Base-by-base conservation (phyloP, 2,797 vertebrate genomes). In the Picus viridis region DNA sequence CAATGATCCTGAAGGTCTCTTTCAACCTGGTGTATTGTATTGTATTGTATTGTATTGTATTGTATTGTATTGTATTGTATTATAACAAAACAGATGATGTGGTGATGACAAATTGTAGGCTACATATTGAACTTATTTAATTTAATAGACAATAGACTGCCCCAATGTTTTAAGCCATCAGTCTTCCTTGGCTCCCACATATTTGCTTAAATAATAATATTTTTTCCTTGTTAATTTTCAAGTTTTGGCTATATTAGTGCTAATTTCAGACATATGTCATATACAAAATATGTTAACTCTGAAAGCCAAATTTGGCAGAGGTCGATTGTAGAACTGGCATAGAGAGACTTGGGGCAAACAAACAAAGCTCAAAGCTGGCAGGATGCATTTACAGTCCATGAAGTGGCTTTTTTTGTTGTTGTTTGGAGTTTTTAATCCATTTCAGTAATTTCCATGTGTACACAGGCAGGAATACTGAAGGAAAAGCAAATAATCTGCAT, bases 241-340 rank as follows among this genome's bases (percentile, higher is more conserved):
- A 90, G 86, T 85, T 92, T 97, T 97, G 97, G 96, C 95, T 97
- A 41, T 47, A 92, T 97, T 96, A 83, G 65, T 95, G 81, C 61
- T 98, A 97, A 97, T 97, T 97, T 97, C 95, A 94, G 97, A 91
- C 97, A 97, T 97, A 97, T 98, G 97, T 96, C 94, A 83, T 91
- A 88, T 89, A 95, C 49, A 94, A 97, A 97, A 97, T 97, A 97
- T 92, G 94, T 94, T 95, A 97, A 96, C 97, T 97, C 96, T 96
- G 89, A 95, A 97, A 97, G 94, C 77, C 82, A 91, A 93, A 95
- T 97, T 92, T 97, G 97, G 96, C 96, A 97, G 80, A 43, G 93
- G 67, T 53, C 82, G 61, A 89, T 92, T 96, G 89, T 89, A 94
- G 84, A 96, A 92, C 72, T 93, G 92, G 81, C 93, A 93, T 86